These are phyloP conservation scores for Aelia acuminata DNA, from an alignment of 2,888 invertebrate genomes.

Conservation along the genomic window DNA sequence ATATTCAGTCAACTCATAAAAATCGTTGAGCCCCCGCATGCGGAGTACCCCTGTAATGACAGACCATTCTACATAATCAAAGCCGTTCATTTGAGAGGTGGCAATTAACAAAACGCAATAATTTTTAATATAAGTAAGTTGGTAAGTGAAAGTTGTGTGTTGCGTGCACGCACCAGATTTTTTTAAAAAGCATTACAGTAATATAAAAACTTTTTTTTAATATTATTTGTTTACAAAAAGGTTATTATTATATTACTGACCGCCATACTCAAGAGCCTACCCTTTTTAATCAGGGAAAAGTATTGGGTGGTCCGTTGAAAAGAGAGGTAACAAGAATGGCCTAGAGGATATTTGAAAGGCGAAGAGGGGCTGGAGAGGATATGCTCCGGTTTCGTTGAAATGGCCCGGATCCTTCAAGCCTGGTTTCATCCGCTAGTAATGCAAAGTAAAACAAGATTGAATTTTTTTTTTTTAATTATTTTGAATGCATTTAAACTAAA, in stretches of 20 bases:
- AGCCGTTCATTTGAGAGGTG: no score
- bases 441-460: background rate
- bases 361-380: background rate
- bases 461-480: background rate
- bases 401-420: background rate
- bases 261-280: background rate
- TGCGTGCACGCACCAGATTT: no score
- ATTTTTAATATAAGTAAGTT: no score
- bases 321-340: background rate
- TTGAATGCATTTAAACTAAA: background rate
- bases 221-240: background rate
- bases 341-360: background rate
- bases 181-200: background rate
- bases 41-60: no score
- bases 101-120: no score
- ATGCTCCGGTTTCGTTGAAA: slow-evolving; percentile 1
- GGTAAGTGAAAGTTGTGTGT: no score
- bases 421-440: slow-evolving; percentile 15
- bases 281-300: background rate
- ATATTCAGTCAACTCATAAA: no score
- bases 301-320: background rate
- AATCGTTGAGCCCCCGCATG: no score
- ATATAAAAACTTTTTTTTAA: background rate
- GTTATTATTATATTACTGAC: background rate
- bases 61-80: no score